Base-by-base conservation (phyloP, 2,888 invertebrate genomes). In the Meloe dianella region DNA sequence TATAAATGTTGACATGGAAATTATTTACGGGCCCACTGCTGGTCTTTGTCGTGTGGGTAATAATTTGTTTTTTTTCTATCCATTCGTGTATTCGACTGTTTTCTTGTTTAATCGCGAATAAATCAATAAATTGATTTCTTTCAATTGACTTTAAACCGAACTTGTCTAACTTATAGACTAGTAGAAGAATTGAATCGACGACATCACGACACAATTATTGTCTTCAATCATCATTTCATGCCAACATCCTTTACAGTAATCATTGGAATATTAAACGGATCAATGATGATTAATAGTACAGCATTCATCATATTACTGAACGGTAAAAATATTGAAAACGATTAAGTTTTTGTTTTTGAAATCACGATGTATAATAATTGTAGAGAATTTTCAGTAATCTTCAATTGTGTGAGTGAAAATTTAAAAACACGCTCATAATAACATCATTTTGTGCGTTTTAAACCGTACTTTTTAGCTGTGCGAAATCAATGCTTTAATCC, bases 1-100 rank as follows among this genome's bases (percentile, higher is more conserved):
- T 78, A 79, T 79, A 78, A 79, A 78, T 77, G 78, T 77, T 77
- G 78, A 78, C 78, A 77, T 75, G 77, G 65, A 79, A 77, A 79
- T 79, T 78, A 80, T 79, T 79, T 79, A 78, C 78, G 74, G 73
- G 75, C 77, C 75, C 47, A 75, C 74, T 76, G 71, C 72, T 63
- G 66, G 70, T 72, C 73, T 71, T 76, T 74, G 76, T 77, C 73
- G 75, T 77, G n/a, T 17, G 41, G 41, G 5, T 6, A 8, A 30
- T 8, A 30, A 9, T 20, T 10, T 71, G 71, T 76, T 75, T 71
- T 70, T 63, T 5, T 20, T 10, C 10, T 47, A 8, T 2, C 20
- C 20, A 8, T 47, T 7, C 20, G 20, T 20, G 27, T 27, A 27
- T 35, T 1, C 5, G 4, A 14, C 4, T 4, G 12, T 35, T 35